Base-by-base conservation (phyloP, 1,140 invertebrate genomes). In the Zaprionus vittiger region DNA sequence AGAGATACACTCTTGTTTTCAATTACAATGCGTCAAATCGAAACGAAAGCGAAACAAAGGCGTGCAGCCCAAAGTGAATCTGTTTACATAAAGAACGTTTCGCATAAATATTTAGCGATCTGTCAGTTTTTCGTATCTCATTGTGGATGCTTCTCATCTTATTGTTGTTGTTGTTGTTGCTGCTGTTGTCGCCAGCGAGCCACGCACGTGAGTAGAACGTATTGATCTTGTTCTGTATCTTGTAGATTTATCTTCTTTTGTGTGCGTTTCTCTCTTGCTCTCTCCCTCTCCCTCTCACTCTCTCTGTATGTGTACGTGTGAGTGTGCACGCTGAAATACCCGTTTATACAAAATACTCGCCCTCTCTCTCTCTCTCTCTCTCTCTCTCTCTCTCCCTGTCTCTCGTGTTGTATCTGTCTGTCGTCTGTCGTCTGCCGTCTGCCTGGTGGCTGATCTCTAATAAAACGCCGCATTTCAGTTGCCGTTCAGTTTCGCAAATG, bases 401-500 rank as follows among this genome's bases (percentile, higher is more conserved):
- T 66, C 34, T 47, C 41, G 28, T 12, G 41, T 4, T 37, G 24
- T 56, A 28, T 59, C n/a, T 59, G 56, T 31, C 20, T 57, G 56
- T 22, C 69, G 31, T 59, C 69, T 73, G 63, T 11, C 26, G 54
- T 24, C 22, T 31, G 54, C 31, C 41, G 60, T 28, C 49, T 37
- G 54, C 28, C 15, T 31, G 64, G 62, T 77, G 81, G 63, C 74
- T 73, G 81, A 78, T 87, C 84, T 87, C 84, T 87, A 87, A 87
- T 87, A 89, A 90, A 89, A 90, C 84, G 85, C 87, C 91, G 89
- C 91, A 92, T 79, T 92, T 85, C 73, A 85, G 80, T 83, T 78
- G 81, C 81, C 83, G 85, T 85, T 92, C 91, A 92, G 91, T 92
- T 92, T 83, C 78, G 87, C 77, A 63, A 81, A 92, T 92, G 83